phyloP scores from a whole-genome alignment of 2,797 vertebrate species.

The Accipiter minullus region DNA sequence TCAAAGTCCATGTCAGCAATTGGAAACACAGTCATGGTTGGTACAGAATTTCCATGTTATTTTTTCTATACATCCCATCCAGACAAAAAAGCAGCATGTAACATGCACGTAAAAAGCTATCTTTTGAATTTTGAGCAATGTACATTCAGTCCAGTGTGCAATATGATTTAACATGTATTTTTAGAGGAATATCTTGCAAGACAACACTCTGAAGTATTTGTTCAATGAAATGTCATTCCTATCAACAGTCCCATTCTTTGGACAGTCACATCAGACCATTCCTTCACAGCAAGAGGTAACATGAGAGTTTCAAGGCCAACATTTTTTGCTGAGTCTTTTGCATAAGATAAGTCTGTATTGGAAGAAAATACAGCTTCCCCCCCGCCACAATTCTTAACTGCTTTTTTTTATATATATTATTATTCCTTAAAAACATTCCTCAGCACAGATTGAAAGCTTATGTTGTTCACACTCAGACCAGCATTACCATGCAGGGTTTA shows the following conservation, averaged over 20 bases:
- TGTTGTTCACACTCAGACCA: neutral
- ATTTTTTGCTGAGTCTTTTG: neutral
- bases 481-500: neutral
- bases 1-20: neutral
- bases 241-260: neutral
- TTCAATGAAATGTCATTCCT: neutral
- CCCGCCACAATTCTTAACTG: neutral
- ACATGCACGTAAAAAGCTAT: fast-evolving
- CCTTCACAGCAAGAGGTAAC: neutral
- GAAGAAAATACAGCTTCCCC: neutral
- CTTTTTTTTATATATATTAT: neutral
- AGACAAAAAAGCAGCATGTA: neutral
- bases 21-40: neutral
- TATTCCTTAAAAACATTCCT: neutral
- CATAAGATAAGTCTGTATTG: neutral
- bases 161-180: neutral
- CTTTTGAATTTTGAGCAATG: neutral
- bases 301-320: neutral
- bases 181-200: neutral
- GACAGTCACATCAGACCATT: neutral
- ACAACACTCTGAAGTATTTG: neutral
- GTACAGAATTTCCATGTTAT: neutral
- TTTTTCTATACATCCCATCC: neutral
- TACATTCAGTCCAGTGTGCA: neutral
- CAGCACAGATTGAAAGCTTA: neutral